Evolutionary conservation across 2,797 vertebrate genomes (phyloP).

Genomic region (Galago senegalensis): DNA sequence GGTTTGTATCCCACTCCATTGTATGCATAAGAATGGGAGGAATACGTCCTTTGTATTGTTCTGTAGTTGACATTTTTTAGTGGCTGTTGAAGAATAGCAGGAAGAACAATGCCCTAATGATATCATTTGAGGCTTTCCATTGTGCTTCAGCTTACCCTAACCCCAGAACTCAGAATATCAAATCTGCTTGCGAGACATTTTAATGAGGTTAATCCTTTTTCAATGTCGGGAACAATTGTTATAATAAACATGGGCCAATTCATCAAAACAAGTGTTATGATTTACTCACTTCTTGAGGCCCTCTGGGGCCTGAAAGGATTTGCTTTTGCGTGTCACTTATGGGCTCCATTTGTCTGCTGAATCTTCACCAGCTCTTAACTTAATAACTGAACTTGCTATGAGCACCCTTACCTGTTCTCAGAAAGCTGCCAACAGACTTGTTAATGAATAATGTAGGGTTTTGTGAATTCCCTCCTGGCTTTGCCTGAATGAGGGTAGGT

Average conservation of each 20-base stretch:
- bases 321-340: not conserved
- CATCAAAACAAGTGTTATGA: not conserved
- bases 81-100: slow-evolving; percentile 53
- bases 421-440: slow-evolving; percentile 40
- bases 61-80: slow-evolving; percentile 50
- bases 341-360: not conserved
- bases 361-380: slow-evolving; percentile 50
- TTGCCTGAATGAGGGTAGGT: not conserved
- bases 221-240: not conserved
- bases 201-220: slow-evolving; percentile 42
- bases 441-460: slow-evolving; percentile 79
- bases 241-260: not conserved
- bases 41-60: slow-evolving; percentile 56
- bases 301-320: not conserved
- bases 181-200: slow-evolving; percentile 36
- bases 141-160: slow-evolving; percentile 58
- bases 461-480: slow-evolving; percentile 54
- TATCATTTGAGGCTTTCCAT: slow-evolving; percentile 80
- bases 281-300: not conserved
- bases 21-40: slow-evolving; percentile 47
- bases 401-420: not conserved
- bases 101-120: slow-evolving; percentile 70
- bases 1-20: not conserved
- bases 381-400: not conserved
- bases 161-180: slow-evolving; percentile 56